phyloP scores from a whole-genome alignment of 2,113 vertebrate species.

The Morone chrysops region DNA sequence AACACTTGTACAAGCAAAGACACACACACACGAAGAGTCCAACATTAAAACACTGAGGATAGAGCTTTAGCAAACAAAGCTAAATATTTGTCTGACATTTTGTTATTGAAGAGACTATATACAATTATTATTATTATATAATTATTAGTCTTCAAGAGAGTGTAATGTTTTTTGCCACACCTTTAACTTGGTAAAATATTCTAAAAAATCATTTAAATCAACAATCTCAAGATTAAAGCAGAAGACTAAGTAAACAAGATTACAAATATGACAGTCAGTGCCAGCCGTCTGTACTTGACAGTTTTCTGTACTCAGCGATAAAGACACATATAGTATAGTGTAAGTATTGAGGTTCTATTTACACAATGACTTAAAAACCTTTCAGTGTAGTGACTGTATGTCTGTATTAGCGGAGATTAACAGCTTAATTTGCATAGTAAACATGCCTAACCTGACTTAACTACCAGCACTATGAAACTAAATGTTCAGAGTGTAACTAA shows the following conservation, averaged over 20 bases:
- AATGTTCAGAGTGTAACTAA: not conserved
- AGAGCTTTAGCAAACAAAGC: not conserved
- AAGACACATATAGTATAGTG: not conserved
- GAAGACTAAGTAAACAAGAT: no score
- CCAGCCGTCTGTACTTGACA: no score
- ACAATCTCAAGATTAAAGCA: not conserved
- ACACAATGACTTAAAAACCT: not conserved
- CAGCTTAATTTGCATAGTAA: slow-evolving; percentile 7
- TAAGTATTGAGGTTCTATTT: not conserved
- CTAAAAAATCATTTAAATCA: not conserved
- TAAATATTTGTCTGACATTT: not conserved
- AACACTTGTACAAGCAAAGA: not conserved
- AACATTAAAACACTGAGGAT: slow-evolving; percentile 2
- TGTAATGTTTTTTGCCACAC: not conserved
- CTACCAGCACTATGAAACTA: not conserved
- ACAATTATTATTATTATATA: not conserved
- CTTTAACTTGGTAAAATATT: not conserved
- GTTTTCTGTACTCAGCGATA: no score
- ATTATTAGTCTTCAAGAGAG: not conserved
- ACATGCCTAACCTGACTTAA: not conserved
- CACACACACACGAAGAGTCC: not conserved
- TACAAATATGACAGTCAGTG: no score
- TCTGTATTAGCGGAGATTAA: slow-evolving; percentile 2
- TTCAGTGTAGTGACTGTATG: not conserved
- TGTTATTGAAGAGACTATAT: not conserved